Evolutionary conservation across 1,140 invertebrate species (phyloP).

Genomic region (Aradophagus sp.): DNA sequence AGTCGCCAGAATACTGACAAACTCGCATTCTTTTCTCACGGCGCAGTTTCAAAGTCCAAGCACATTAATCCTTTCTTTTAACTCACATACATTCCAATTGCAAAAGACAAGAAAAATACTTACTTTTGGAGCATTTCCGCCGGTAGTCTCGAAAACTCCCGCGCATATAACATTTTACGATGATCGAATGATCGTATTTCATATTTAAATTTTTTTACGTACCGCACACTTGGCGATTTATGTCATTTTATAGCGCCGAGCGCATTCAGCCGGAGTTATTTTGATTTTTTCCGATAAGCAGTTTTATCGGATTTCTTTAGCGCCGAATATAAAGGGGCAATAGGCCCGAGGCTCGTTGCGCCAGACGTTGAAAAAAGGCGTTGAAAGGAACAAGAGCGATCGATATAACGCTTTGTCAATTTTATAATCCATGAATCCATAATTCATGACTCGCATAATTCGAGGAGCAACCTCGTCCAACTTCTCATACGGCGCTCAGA

Average conservation of each 20-base stretch:
- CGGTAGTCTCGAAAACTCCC: conserved; percentile 3
- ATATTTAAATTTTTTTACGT: conserved; percentile 37
- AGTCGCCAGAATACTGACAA: too few species aligned
- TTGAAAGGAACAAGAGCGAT: conserved; percentile 41
- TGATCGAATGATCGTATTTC: conserved; percentile 34
- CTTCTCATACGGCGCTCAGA: conserved; percentile 31
- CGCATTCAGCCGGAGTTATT: conserved; percentile 26
- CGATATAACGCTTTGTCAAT: conserved; percentile 60
- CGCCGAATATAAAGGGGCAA: conserved; percentile 30
- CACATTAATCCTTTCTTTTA: too few species aligned
- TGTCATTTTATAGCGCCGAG: conserved; percentile 24
- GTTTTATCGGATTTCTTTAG: conserved; percentile 49
- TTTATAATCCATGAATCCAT: conserved; percentile 71
- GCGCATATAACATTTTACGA: conserved; percentile 22
- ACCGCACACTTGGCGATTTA: conserved; percentile 21
- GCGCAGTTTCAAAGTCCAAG: too few species aligned
- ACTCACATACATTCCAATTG: too few species aligned
- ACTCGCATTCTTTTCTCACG: too few species aligned
- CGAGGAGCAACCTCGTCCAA: conserved; percentile 37
- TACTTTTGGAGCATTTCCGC: too few species aligned
- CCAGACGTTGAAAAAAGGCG: conserved; percentile 39
- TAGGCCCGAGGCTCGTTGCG: conserved; percentile 32
- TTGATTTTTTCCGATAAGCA: conserved; percentile 47
- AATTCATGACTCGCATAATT: conserved; percentile 63
- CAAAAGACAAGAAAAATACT: too few species aligned